These are phyloP conservation scores for Steinernema carpocapsae DNA, from an alignment of 2,888 invertebrate species.

Conservation along the genomic window DNA sequence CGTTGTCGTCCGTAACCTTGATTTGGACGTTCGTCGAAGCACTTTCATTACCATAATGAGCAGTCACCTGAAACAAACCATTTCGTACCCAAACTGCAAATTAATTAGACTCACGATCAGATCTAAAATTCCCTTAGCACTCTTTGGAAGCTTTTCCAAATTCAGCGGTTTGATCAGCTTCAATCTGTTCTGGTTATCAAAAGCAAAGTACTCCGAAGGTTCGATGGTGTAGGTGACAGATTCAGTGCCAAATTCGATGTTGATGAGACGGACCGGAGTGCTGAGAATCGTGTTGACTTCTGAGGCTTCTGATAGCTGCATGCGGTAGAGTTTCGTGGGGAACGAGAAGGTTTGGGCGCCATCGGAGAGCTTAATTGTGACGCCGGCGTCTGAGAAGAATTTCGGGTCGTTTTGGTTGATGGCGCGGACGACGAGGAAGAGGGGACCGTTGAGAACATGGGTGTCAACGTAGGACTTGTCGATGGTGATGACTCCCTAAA, in stretches of 20 bases:
- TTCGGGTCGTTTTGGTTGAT: slow-evolving; percentile 51
- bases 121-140: slow-evolving; percentile 48
- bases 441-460: slow-evolving; percentile 38
- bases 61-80: slow-evolving; percentile 41
- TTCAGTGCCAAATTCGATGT: slow-evolving; percentile 39
- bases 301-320: slow-evolving; percentile 58
- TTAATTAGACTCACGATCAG: slow-evolving; percentile 40
- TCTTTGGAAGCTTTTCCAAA: slow-evolving; percentile 40
- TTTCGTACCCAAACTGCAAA: background rate
- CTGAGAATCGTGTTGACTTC: slow-evolving; percentile 52
- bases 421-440: slow-evolving; percentile 65
- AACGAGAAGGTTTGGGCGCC: slow-evolving; percentile 45
- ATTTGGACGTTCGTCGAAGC: slow-evolving; percentile 52
- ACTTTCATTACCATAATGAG: slow-evolving; percentile 40
- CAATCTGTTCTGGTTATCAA: slow-evolving; percentile 57
- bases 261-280: slow-evolving; percentile 42
- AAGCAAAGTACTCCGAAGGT: slow-evolving; percentile 44
- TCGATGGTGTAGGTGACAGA: slow-evolving; percentile 45
- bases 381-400: slow-evolving; percentile 65
- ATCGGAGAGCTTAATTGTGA: slow-evolving; percentile 40
- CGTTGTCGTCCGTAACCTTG: slow-evolving; percentile 63
- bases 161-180: slow-evolving; percentile 47
- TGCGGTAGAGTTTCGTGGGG: slow-evolving; percentile 57
- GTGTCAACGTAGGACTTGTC: slow-evolving; percentile 43
- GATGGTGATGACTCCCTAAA: slow-evolving; percentile 49